Base-by-base conservation (phyloP, 2,113 vertebrate genomes). In the Takifugu flavidus region DNA sequence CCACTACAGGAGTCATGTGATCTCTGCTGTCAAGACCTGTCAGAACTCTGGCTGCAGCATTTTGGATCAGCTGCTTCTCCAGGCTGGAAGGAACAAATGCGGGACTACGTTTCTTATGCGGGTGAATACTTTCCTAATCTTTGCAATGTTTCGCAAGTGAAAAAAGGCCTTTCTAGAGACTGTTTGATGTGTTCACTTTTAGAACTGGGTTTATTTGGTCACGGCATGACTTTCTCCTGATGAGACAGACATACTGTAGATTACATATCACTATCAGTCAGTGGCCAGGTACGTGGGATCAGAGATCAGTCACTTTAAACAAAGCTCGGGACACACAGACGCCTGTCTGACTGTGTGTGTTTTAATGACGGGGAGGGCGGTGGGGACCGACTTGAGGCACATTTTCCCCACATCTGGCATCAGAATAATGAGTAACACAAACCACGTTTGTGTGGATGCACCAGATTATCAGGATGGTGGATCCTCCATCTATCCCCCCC, bases 221-320 rank as follows among this genome's bases (percentile, higher is more conserved):
- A 20, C 20, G 1, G 20, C 20, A 20, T 20, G 20, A 20, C 20
- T 20, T 20, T 20, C 20, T 20, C 20, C 20, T 20, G 20, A 20
- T 20, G 20, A 56, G 27, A 52, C 5, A 26, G 49, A 52, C 25
- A 61, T 25, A 68, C 59, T 72, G 31, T 39, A 57, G 52, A 43
- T 31, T 49, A 56, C 39, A 49, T 75, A 67, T 80, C 28, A 29
- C 77, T 86, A 72, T 70, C 75, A 67, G 67, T 78, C 72, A 70
- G 67, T 54, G 29, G 29, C 7, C 64, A 57, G 53, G 64, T 20
- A 74, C 61, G 54, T 15, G 45, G 60, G 89, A 85, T 87, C 90
- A 91, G 74, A 91, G 89, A 85, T 90, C 89, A 91, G 56, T 72
- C 65, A 79, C 74, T 47, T 85, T 88, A 91, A 90, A 91, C 82